phyloP scores from a whole-genome alignment of 2,797 vertebrate species.

The Anolis apletophallus region DNA sequence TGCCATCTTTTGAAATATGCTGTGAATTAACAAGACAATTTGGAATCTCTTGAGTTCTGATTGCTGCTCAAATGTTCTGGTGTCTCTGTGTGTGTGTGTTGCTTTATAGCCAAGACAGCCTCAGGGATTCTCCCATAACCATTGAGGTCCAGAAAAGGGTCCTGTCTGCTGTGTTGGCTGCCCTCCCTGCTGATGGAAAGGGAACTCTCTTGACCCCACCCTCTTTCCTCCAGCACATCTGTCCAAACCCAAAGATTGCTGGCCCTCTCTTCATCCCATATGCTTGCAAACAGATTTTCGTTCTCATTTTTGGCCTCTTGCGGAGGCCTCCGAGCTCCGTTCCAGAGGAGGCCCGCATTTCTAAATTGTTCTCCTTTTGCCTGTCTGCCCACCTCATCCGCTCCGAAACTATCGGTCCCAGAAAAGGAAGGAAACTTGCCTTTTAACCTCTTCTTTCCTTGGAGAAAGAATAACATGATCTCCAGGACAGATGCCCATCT shows the following conservation, averaged over 20 bases:
- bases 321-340: slow-evolving; percentile 68
- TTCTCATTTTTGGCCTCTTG: slow-evolving; percentile 54
- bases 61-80: slow-evolving; percentile 67
- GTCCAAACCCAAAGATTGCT: slow-evolving; percentile 70
- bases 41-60: slow-evolving; percentile 68
- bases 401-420: slow-evolving; percentile 42
- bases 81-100: not conserved
- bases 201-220: slow-evolving; percentile 54
- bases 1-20: slow-evolving; percentile 71
- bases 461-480: not conserved
- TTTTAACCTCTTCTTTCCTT: slow-evolving; percentile 57
- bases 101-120: slow-evolving; percentile 67
- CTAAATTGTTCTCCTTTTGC: slow-evolving; percentile 56
- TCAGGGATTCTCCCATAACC: slow-evolving; percentile 71
- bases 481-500: not conserved
- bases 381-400: slow-evolving; percentile 11
- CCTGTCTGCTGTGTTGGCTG: slow-evolving; percentile 64
- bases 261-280: slow-evolving; percentile 65
- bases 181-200: slow-evolving; percentile 36
- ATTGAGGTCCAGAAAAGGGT: slow-evolving; percentile 74
- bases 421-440: slow-evolving; percentile 40
- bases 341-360: slow-evolving; percentile 61
- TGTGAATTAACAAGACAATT: slow-evolving; percentile 75
- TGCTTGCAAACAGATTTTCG: slow-evolving; percentile 65
- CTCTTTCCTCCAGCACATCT: slow-evolving; percentile 72